Conservation (phyloP, 2,113 vertebrate genomes). For the Oryzias curvinotus region DNA sequence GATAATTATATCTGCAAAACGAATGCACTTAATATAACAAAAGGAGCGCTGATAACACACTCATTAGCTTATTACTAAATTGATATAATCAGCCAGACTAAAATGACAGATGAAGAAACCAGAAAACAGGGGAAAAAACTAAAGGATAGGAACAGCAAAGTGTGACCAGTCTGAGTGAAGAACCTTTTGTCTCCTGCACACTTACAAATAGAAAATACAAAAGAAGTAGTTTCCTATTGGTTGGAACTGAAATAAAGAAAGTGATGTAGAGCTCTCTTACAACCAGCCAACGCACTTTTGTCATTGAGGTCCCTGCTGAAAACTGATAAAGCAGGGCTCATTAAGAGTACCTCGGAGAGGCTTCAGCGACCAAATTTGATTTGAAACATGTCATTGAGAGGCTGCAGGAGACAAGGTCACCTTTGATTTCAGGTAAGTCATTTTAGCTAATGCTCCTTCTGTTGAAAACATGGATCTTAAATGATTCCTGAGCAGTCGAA, state of each 20-base stretch:
- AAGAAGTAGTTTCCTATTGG: too few relatives aligned
- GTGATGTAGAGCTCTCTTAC: too few relatives aligned
- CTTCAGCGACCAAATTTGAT: neutral
- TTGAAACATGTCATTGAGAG: conserved; percentile 13
- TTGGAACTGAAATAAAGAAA: too few relatives aligned
- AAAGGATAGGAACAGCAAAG: neutral
- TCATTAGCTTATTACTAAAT: conserved; percentile 61
- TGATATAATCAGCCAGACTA: conserved; percentile 65
- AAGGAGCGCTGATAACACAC: conserved; percentile 53
- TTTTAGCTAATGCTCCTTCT: conserved; percentile 8
- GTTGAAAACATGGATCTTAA: conserved; percentile 13
- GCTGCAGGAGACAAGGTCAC: conserved; percentile 37
- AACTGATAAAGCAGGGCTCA: conserved; percentile 9
- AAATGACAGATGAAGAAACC: conserved; percentile 44
- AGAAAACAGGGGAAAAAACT: conserved; percentile 7
- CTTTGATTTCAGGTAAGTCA: conserved; percentile 33
- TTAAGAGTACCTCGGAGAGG: conserved; percentile 12
- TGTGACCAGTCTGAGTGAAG: neutral
- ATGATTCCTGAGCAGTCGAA: too few relatives aligned
- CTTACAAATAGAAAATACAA: too few relatives aligned
- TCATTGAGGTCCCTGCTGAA: conserved; percentile 10
- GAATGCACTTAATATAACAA: conserved; percentile 69
- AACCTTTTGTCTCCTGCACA: too few relatives aligned
- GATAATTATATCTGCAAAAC: conserved; percentile 76
- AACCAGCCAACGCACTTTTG: neutral